Conservation (phyloP, 2,888 invertebrate species). For the Holacanthella duospinosa region DNA sequence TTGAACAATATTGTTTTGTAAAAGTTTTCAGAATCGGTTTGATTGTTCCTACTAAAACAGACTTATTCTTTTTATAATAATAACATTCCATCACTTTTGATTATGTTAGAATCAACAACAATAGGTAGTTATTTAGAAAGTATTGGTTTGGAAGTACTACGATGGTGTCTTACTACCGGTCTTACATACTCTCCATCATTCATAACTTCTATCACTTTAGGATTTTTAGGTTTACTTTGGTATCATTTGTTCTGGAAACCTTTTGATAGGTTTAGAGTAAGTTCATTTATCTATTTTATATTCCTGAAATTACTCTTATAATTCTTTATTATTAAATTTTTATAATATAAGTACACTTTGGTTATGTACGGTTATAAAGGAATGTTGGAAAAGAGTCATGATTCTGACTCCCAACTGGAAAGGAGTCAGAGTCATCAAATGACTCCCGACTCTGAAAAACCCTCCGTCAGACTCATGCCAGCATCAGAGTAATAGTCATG, state of each 20-base stretch:
- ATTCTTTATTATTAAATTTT: background rate
- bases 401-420: too few species aligned
- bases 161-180: background rate
- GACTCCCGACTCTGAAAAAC: too few species aligned
- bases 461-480: too few species aligned
- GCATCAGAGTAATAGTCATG: too few species aligned
- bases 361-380: too few species aligned
- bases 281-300: constrained; percentile 8
- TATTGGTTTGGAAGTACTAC: background rate
- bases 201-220: background rate
- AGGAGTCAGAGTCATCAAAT: too few species aligned
- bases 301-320: background rate
- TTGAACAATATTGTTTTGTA: too few species aligned
- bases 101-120: background rate
- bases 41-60: background rate
- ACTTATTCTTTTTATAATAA: too few species aligned
- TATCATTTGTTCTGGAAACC: constrained; percentile 36
- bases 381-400: too few species aligned
- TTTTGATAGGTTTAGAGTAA: constrained; percentile 35
- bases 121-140: background rate
- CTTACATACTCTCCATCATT: background rate
- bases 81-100: too few species aligned
- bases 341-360: too few species aligned
- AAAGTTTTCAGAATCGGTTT: too few species aligned
- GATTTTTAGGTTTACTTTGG: constrained; percentile 9